Evolutionary conservation across 2,888 invertebrate genomes (phyloP).

Genomic region (Magallana nippona): DNA sequence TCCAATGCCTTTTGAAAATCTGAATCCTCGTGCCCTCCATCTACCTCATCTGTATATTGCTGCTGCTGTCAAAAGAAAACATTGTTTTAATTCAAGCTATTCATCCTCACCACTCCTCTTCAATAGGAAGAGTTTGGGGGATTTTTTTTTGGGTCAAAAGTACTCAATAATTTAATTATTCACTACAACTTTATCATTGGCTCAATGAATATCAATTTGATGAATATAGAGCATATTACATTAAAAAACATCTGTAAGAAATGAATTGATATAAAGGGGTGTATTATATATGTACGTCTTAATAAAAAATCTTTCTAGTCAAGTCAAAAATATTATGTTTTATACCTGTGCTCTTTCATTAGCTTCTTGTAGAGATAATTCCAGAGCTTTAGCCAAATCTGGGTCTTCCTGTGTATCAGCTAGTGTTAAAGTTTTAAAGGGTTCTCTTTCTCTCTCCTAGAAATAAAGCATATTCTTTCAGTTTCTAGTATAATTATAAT

Average conservation of each 20-base stretch:
- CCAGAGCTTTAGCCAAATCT: slow-evolving; percentile 64
- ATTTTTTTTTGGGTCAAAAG: not conserved
- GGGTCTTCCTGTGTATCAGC: slow-evolving; percentile 51
- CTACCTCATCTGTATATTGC: slow-evolving; percentile 42
- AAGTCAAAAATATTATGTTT: no score
- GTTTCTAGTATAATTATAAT: not conserved
- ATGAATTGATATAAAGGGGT: no score
- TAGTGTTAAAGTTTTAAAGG: slow-evolving; percentile 28
- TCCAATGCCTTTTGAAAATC: slow-evolving; percentile 59
- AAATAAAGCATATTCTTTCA: not conserved
- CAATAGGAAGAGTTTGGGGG: not conserved
- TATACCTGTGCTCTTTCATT: slow-evolving; percentile 58
- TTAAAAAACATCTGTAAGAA: no score
- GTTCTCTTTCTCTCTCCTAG: slow-evolving; percentile 23
- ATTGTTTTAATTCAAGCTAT: not conserved
- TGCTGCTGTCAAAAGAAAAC: not conserved
- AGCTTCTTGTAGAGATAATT: slow-evolving; percentile 63
- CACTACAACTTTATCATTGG: no score
- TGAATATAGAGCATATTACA: no score
- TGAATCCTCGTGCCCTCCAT: slow-evolving; percentile 52
- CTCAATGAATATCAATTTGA: no score
- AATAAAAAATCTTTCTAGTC: no score
- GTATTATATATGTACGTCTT: no score
- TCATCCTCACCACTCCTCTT: not conserved
- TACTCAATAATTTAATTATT: no score